These are phyloP conservation scores for Zelleria hepariella DNA, from an alignment of 2,888 invertebrate species.

Conservation along the genomic window DNA sequence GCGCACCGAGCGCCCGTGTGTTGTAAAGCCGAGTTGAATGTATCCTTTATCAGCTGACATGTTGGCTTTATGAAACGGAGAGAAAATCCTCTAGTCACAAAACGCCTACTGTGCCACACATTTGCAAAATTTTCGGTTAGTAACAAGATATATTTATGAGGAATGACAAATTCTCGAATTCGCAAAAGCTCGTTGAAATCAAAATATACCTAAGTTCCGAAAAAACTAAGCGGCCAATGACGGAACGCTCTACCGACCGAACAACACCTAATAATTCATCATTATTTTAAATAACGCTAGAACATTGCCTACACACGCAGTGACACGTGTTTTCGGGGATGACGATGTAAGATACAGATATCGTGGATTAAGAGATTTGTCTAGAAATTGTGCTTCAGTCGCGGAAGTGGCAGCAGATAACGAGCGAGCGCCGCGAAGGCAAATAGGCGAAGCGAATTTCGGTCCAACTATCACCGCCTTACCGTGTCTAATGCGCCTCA, in stretches of 20 bases:
- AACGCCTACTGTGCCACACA: too few species aligned
- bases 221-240: too few species aligned
- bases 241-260: too few species aligned
- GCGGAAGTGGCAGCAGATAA: constrained; percentile 11
- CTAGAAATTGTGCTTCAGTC: not conserved
- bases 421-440: constrained; percentile 12
- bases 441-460: constrained; percentile 25
- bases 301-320: not conserved
- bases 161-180: too few species aligned
- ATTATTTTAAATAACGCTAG: not conserved
- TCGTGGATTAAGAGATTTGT: not conserved
- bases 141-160: too few species aligned
- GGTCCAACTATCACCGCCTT: constrained; percentile 35
- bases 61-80: constrained; percentile 16
- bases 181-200: too few species aligned
- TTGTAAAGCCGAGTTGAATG: constrained; percentile 63
- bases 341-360: not conserved
- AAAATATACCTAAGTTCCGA: too few species aligned
- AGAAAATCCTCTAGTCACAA: too few species aligned
- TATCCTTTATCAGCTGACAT: constrained; percentile 54
- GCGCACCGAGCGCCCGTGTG: constrained; percentile 46
- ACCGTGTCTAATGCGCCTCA: constrained; percentile 46
- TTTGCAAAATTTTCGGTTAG: too few species aligned
- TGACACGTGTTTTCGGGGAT: not conserved
- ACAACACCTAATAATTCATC: too few species aligned